Conservation (phyloP, 2,888 invertebrate species). For the Melanchra persicariae region DNA sequence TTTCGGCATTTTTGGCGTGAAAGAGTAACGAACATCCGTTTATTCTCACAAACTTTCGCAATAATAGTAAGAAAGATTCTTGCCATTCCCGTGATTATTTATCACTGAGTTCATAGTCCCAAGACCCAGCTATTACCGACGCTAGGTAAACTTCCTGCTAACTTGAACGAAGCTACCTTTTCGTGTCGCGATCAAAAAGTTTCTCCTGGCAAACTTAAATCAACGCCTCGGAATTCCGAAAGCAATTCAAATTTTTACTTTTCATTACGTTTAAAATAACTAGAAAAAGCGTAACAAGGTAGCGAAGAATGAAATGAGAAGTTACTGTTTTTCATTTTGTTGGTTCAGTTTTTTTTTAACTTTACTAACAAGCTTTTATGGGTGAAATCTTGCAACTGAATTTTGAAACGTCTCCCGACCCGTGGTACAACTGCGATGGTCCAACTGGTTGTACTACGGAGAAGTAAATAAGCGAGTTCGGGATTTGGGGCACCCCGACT, state of each 20-base stretch:
- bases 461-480: too few species aligned
- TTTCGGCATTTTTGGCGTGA: too few species aligned
- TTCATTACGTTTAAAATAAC: conserved; percentile 32
- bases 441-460: too few species aligned
- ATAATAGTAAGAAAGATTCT: too few species aligned
- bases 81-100: neutral
- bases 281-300: conserved; percentile 31
- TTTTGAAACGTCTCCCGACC: too few species aligned
- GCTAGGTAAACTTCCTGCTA: neutral
- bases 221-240: conserved; percentile 18
- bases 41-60: too few species aligned
- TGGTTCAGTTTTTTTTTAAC: neutral
- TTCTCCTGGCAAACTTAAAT: conserved; percentile 36
- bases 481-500: too few species aligned
- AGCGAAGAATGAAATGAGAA: conserved; percentile 9
- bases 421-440: too few species aligned
- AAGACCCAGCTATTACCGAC: neutral
- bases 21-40: too few species aligned
- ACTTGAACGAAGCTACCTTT: conserved; percentile 11
- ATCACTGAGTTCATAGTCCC: neutral
- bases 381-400: too few species aligned
- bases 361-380: too few species aligned
- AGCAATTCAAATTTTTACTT: conserved; percentile 27
- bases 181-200: conserved; percentile 40
- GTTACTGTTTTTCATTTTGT: conserved; percentile 24